Evolutionary conservation across 2,888 invertebrate species (phyloP).

Genomic region (Drosophila dives): DNA sequence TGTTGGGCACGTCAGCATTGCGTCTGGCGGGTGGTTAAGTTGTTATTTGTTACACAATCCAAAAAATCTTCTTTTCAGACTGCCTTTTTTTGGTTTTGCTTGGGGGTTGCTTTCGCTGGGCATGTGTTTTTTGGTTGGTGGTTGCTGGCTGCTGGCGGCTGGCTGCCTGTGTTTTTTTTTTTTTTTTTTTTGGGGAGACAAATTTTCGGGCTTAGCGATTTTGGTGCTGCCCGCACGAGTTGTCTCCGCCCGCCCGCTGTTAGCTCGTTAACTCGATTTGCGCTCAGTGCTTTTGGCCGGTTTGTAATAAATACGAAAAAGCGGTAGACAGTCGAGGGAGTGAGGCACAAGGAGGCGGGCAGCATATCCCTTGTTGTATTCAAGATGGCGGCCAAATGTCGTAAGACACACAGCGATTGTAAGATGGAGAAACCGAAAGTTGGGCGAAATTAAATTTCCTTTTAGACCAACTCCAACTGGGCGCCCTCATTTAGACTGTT

Average conservation of each 20-base stretch:
- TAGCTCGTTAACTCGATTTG: slow-evolving; percentile 80
- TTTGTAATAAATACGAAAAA: slow-evolving; percentile 74
- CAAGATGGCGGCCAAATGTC: slow-evolving; percentile 65
- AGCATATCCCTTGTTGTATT: slow-evolving; percentile 69
- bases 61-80: slow-evolving; percentile 44
- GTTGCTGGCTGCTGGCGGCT: slow-evolving; percentile 51
- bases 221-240: background rate
- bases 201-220: slow-evolving; percentile 44
- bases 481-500: background rate
- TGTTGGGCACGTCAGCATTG: slow-evolving; percentile 4
- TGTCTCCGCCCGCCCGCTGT: slow-evolving; percentile 57
- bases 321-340: slow-evolving; percentile 3
- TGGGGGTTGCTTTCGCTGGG: slow-evolving; percentile 60
- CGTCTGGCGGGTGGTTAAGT: slow-evolving; percentile 64
- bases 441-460: slow-evolving; percentile 34
- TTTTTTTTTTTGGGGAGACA: slow-evolving; percentile 36
- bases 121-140: slow-evolving; percentile 23
- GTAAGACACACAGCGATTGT: background rate
- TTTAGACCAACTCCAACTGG: slow-evolving; percentile 42
- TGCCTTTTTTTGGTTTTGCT: slow-evolving; percentile 39
- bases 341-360: slow-evolving; percentile 28
- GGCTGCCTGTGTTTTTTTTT: slow-evolving; percentile 24
- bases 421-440: slow-evolving; percentile 1
- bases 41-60: slow-evolving; percentile 76
- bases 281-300: slow-evolving; percentile 40